Conservation (phyloP, 1,140 invertebrate species). For the Hyposmocoma kahamanoa region DNA sequence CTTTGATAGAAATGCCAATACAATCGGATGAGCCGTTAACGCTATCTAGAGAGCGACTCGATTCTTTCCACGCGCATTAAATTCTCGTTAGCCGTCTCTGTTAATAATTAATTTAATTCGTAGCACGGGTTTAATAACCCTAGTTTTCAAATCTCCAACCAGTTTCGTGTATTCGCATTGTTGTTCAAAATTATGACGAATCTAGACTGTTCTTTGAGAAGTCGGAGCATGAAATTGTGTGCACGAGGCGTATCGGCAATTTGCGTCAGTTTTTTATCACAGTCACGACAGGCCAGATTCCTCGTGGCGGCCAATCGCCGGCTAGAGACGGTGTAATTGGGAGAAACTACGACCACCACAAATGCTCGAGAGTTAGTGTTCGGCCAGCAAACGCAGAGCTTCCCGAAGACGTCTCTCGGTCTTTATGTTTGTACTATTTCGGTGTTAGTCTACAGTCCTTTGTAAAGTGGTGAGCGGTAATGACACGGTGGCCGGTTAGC, state of each 20-base stretch:
- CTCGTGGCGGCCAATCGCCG: constrained; percentile 59
- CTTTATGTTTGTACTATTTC: neutral
- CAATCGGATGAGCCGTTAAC: constrained; percentile 31
- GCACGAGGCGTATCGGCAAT: constrained; percentile 70
- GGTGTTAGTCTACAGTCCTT: constrained; percentile 19
- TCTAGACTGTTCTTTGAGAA: constrained; percentile 56
- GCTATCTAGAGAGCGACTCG: constrained; percentile 22
- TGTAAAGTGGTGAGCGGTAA: constrained; percentile 37
- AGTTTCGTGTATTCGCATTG: constrained; percentile 43
- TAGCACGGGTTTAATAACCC: constrained; percentile 7
- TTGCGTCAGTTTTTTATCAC: constrained; percentile 71
- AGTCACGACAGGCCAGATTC: constrained; percentile 69
- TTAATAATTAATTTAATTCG: constrained; percentile 36
- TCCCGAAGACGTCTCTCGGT: constrained; percentile 31
- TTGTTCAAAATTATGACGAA: constrained; percentile 56
- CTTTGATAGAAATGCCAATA: constrained; percentile 39
- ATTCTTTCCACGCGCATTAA: constrained; percentile 33
- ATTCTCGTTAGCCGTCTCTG: constrained; percentile 32
- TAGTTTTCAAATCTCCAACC: constrained; percentile 8
- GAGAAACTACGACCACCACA: constrained; percentile 63
- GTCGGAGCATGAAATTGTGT: constrained; percentile 68
- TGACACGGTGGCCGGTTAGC: constrained; percentile 37
- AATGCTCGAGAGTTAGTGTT: constrained; percentile 50
- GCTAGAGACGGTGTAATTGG: constrained; percentile 67
- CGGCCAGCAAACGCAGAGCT: constrained; percentile 39